Conservation (phyloP, 2,888 invertebrate genomes). For the Drosophila rellima region DNA sequence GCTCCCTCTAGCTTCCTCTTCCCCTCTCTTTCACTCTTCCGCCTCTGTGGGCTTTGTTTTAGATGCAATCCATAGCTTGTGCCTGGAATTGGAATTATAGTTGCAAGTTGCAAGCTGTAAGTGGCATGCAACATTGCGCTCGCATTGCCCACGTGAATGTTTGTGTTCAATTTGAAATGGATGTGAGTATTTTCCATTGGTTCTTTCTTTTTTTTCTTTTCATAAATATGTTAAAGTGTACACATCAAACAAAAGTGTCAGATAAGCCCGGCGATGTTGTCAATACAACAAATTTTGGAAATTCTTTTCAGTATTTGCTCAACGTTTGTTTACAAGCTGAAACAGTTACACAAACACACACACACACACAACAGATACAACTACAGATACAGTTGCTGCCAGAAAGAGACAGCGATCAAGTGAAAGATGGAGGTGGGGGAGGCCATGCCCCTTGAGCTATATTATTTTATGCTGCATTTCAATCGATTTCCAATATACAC, state of each 20-base stretch:
- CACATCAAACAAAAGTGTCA: constrained; percentile 50
- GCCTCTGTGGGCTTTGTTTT: background rate
- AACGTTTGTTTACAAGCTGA: constrained; percentile 64
- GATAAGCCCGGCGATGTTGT: constrained; percentile 70
- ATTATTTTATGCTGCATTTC: constrained; percentile 22
- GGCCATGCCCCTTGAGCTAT: constrained; percentile 9
- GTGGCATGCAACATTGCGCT: constrained; percentile 26
- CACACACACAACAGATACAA: constrained; percentile 32
- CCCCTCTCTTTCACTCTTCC: background rate
- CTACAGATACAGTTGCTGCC: constrained; percentile 24
- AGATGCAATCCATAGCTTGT: constrained; percentile 5
- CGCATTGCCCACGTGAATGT: constrained; percentile 6
- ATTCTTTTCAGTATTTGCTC: constrained; percentile 58
- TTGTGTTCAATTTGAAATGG: constrained; percentile 11
- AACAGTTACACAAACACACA: constrained; percentile 68
- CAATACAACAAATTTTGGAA: constrained; percentile 64
- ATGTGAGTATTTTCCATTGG: constrained; percentile 1
- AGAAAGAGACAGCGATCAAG: constrained; percentile 3
- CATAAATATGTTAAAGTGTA: constrained; percentile 55
- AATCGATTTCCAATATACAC: constrained; percentile 35
- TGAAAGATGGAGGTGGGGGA: background rate
- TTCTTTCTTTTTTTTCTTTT: background rate
- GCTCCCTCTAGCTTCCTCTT: background rate
- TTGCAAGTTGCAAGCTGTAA: constrained; percentile 7
- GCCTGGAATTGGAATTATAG: background rate